These are phyloP conservation scores for Apostichopus leukothele DNA, from an alignment of 53 echinoderm and acorn worm genomes.

Conservation along the genomic window DNA sequence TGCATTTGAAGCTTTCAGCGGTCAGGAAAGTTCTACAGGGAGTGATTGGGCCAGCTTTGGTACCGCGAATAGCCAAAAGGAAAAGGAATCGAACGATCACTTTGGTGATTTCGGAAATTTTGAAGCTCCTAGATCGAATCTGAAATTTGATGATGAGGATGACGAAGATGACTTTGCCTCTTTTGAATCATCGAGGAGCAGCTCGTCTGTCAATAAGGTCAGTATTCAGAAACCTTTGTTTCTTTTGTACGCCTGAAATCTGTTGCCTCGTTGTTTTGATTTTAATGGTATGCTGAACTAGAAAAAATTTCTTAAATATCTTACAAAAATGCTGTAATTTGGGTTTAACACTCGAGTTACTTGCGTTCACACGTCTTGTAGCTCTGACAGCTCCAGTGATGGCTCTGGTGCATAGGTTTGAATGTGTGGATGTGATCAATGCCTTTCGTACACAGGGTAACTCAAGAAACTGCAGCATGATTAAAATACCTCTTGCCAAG, in stretches of 20 bases:
- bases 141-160: constrained; percentile 27
- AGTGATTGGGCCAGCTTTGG: constrained; percentile 55
- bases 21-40: constrained; percentile 24
- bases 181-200: constrained; percentile 45
- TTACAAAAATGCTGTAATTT: too few species aligned
- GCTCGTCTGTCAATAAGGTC: not conserved
- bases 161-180: constrained; percentile 59
- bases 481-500: too few species aligned
- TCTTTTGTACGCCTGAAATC: not conserved
- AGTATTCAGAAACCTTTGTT: not conserved
- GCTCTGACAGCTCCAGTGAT: too few species aligned
- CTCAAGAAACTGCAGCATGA: too few species aligned
- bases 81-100: constrained; percentile 25
- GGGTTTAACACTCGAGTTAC: too few species aligned
- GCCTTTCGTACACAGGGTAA: too few species aligned
- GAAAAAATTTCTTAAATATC: too few species aligned
- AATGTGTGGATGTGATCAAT: too few species aligned
- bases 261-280: too few species aligned
- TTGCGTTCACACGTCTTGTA: too few species aligned
- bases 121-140: not conserved
- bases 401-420: too few species aligned
- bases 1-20: constrained; percentile 28
- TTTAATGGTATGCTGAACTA: too few species aligned
- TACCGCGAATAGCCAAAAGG: constrained; percentile 13
- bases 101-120: constrained; percentile 80